Evolutionary conservation across 2,797 vertebrate genomes (phyloP).

Genomic region (Bradypodion pumilum): DNA sequence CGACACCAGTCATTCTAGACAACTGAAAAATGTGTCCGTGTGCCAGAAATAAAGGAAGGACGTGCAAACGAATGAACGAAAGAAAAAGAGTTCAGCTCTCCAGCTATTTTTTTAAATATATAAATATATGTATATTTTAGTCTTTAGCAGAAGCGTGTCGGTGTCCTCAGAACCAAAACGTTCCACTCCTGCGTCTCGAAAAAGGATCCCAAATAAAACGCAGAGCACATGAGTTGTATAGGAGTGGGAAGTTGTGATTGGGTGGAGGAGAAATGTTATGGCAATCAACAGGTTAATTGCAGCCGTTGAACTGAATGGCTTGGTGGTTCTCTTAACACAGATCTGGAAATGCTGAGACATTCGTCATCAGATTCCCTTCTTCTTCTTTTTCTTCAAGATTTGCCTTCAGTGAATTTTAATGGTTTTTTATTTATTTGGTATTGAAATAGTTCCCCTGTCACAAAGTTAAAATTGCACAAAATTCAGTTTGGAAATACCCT

Average conservation of each 20-base stretch:
- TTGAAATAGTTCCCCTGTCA: too few species aligned
- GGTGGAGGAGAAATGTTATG: not conserved
- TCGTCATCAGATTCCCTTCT: not conserved
- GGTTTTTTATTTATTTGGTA: not conserved
- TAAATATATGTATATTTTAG: conserved; percentile 71
- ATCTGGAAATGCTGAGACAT: not conserved
- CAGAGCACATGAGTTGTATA: not conserved
- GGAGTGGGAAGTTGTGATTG: not conserved
- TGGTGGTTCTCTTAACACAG: not conserved
- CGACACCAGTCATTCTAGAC: not conserved
- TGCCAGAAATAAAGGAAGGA: not conserved
- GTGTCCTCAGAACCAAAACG: conserved; percentile 63
- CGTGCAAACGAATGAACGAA: not conserved
- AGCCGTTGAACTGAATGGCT: not conserved
- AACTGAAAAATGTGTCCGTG: not conserved
- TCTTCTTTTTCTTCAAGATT: not conserved
- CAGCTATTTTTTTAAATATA: conserved; percentile 71
- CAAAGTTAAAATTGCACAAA: not conserved
- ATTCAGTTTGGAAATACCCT: not conserved
- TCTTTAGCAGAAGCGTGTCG: conserved; percentile 58
- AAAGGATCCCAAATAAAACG: conserved; percentile 4
- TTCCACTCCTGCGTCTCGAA: not conserved
- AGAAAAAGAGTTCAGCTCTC: conserved; percentile 26
- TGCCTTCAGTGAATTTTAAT: not conserved
- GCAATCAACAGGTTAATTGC: conserved; percentile 11